Evolutionary conservation across 1,140 invertebrate genomes (phyloP).

Genomic region (Gryon sp.): DNA sequence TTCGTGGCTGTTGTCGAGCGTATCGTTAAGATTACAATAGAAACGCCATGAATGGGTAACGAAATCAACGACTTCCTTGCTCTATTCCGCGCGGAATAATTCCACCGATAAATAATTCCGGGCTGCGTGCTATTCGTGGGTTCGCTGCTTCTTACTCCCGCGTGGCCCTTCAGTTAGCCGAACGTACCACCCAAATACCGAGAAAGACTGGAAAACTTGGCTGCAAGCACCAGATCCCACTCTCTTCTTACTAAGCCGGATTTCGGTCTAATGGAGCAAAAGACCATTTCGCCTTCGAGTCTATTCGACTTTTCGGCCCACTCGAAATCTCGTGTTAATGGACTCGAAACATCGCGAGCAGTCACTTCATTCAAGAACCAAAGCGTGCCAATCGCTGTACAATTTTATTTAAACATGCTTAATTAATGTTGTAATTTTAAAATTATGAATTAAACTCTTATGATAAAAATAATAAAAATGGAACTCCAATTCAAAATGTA

Average conservation of each 20-base stretch:
- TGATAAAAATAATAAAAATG: no score
- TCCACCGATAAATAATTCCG: constrained; percentile 66
- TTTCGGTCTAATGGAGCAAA: constrained; percentile 71
- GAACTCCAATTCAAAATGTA: no score
- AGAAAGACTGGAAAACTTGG: constrained; percentile 58
- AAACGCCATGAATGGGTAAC: constrained; percentile 72
- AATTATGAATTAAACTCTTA: no score
- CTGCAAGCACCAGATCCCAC: constrained; percentile 34
- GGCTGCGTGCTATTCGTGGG: constrained; percentile 23
- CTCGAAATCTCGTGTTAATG: constrained; percentile 68
- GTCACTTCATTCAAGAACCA: constrained; percentile 24
- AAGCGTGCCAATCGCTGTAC: constrained; percentile 37
- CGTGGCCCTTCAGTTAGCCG: constrained; percentile 24
- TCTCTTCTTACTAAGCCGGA: constrained; percentile 68
- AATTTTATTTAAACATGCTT: constrained; percentile 22
- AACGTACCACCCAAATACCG: constrained; percentile 12
- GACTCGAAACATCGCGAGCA: constrained; percentile 64
- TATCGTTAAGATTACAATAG: constrained; percentile 66
- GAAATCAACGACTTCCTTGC: constrained; percentile 60
- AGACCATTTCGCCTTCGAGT: constrained; percentile 63
- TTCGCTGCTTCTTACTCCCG: constrained; percentile 43
- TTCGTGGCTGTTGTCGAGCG: constrained; percentile 14
- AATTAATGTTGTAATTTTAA: no score
- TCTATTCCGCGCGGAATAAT: constrained; percentile 69
- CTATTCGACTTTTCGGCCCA: constrained; percentile 58